Conservation (phyloP, 1,140 invertebrate genomes). For the Aphelinus atriplicis region DNA sequence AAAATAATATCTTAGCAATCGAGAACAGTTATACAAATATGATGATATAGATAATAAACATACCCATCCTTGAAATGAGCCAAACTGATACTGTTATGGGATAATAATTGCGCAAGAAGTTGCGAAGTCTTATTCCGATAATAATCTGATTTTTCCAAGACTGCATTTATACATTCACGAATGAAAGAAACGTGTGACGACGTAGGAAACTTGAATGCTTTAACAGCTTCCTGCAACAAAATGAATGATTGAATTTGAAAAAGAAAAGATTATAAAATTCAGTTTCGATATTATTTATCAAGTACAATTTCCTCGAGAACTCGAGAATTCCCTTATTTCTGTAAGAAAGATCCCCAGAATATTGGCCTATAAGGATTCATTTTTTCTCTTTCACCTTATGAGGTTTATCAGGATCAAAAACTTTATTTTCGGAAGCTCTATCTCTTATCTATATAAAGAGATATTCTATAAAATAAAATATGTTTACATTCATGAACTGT, state of each 20-base stretch:
- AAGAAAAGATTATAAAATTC: neutral
- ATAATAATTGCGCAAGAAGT: slow-evolving; percentile 45
- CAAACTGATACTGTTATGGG: slow-evolving; percentile 43
- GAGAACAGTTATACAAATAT: no score
- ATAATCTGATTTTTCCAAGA: slow-evolving; percentile 46
- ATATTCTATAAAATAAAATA: no score
- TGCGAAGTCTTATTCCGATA: slow-evolving; percentile 40
- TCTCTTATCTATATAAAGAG: no score
- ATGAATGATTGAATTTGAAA: neutral
- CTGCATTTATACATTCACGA: slow-evolving; percentile 45
- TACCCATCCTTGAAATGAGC: slow-evolving; percentile 50
- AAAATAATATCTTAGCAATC: no score
- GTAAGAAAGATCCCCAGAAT: no score
- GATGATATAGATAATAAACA: slow-evolving; percentile 20
- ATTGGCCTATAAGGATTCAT: no score
- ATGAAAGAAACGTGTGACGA: slow-evolving; percentile 42
- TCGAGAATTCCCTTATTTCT: no score
- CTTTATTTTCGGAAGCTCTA: no score
- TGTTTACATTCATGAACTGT: no score
- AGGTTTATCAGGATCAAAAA: no score
- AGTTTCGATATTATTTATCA: neutral
- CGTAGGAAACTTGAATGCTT: slow-evolving; percentile 28
- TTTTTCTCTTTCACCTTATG: no score
- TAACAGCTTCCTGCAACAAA: slow-evolving; percentile 20
- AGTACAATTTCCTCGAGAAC: no score